Conservation (phyloP, 2,113 vertebrate species). For the Aldabrachelys gigantea region DNA sequence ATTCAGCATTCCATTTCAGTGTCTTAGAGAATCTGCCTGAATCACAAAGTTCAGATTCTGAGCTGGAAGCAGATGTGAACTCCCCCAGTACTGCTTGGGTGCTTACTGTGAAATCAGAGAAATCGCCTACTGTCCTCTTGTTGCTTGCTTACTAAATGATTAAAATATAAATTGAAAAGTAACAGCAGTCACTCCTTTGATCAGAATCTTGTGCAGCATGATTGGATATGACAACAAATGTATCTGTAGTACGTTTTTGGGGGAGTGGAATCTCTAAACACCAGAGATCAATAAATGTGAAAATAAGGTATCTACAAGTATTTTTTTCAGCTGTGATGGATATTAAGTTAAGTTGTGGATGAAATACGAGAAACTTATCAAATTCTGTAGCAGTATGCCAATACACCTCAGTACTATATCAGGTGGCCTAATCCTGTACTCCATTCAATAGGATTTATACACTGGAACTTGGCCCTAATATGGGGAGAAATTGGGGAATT, state of each 20-base stretch:
- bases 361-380: neutral
- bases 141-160: neutral
- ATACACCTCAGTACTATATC: neutral
- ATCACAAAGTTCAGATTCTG: neutral
- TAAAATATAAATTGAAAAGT: neutral
- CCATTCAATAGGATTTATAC: neutral
- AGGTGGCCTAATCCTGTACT: neutral
- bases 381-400: neutral
- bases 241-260: neutral
- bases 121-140: neutral
- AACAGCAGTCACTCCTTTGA: neutral
- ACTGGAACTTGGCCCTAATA: neutral
- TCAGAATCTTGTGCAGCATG: neutral
- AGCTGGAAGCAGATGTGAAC: rapidly evolving
- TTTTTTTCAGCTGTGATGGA: neutral
- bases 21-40: neutral
- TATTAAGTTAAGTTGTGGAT: neutral
- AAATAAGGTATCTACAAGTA: neutral
- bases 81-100: neutral
- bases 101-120: neutral
- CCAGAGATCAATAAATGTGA: neutral
- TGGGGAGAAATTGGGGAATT: neutral
- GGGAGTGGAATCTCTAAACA: neutral
- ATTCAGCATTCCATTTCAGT: neutral
- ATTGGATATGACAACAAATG: neutral